phyloP scores from a whole-genome alignment of 1,140 invertebrate genomes.

The Aphelenchoides avenae region DNA sequence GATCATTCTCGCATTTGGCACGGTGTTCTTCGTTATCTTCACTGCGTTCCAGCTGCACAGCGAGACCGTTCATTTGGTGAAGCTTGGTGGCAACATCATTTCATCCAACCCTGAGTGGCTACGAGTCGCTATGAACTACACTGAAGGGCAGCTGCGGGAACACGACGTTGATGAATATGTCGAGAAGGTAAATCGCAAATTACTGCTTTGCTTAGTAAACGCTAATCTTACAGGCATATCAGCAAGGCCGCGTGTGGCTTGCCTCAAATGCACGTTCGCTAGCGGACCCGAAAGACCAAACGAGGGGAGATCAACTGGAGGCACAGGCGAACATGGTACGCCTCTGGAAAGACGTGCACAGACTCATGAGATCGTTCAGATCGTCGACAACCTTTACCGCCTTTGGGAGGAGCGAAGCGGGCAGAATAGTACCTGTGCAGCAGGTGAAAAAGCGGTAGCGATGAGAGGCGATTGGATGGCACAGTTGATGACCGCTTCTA shows the following conservation, averaged over 20 bases:
- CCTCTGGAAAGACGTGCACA: not conserved
- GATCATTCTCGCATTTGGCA: constrained; percentile 60
- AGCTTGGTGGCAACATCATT: constrained; percentile 78
- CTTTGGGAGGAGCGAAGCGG: constrained; percentile 76
- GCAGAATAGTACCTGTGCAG: too few relatives aligned
- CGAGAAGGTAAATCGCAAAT: constrained; percentile 42
- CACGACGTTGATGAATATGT: constrained; percentile 56
- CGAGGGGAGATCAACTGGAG: constrained; percentile 78
- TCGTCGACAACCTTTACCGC: constrained; percentile 87
- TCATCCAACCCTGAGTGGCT: constrained; percentile 58
- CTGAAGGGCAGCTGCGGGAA: constrained; percentile 50
- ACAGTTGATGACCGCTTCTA: constrained; percentile 66
- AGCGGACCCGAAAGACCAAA: constrained; percentile 74
- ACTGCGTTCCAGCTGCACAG: constrained; percentile 74
- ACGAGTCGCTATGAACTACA: constrained; percentile 52
- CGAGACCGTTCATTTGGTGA: constrained; percentile 85
- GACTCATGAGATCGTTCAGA: constrained; percentile 24
- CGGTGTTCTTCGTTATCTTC: constrained; percentile 61
- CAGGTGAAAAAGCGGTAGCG: too few relatives aligned
- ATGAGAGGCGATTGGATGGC: constrained; percentile 72
- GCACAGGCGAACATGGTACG: constrained; percentile 76
- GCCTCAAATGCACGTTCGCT: constrained; percentile 69
- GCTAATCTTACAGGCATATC: constrained; percentile 56
- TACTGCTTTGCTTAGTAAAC: not conserved
- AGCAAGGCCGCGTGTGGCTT: constrained; percentile 54